phyloP scores from a whole-genome alignment of 2,888 invertebrate genomes.

The Eupithecia tripunctaria region DNA sequence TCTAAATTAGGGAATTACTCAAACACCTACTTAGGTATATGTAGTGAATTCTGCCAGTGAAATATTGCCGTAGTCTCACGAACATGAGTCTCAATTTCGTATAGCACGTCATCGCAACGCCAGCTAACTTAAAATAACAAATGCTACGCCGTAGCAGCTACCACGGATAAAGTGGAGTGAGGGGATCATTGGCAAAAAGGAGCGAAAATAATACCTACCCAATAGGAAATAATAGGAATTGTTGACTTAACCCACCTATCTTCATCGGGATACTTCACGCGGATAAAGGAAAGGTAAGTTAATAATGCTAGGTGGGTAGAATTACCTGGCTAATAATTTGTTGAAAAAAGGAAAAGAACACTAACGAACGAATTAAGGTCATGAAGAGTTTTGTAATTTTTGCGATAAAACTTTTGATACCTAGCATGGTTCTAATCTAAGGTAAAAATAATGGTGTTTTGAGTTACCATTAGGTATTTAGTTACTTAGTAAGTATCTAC shows the following conservation, averaged over 20 bases:
- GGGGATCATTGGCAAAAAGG: conserved; percentile 7
- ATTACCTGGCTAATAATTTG: background rate
- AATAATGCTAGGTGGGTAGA: background rate
- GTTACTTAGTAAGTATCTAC: too few species aligned
- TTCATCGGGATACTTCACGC: conserved; percentile 3
- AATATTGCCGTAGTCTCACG: background rate
- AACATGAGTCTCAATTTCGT: conserved; percentile 4
- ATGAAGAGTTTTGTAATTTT: background rate
- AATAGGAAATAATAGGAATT: conserved; percentile 5
- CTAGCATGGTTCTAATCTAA: too few species aligned
- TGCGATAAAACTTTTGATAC: background rate
- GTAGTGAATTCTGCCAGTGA: background rate
- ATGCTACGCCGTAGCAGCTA: background rate
- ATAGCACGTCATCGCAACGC: background rate
- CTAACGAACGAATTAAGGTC: background rate
- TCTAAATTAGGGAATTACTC: conserved; percentile 5
- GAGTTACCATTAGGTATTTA: background rate
- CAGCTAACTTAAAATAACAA: background rate
- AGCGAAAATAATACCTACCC: conserved; percentile 1
- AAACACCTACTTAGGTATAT: background rate
- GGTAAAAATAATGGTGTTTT: too few species aligned
- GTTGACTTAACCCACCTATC: conserved; percentile 7
- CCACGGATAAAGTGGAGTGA: background rate
- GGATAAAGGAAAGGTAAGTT: conserved; percentile 3
- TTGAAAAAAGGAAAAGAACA: background rate